A percentile compares a stretch with the other conserved stretches of the same genome.
Evolutionary conservation across 2,797 vertebrate species (phyloP).

Genomic region (Poecilia gillii): DNA sequence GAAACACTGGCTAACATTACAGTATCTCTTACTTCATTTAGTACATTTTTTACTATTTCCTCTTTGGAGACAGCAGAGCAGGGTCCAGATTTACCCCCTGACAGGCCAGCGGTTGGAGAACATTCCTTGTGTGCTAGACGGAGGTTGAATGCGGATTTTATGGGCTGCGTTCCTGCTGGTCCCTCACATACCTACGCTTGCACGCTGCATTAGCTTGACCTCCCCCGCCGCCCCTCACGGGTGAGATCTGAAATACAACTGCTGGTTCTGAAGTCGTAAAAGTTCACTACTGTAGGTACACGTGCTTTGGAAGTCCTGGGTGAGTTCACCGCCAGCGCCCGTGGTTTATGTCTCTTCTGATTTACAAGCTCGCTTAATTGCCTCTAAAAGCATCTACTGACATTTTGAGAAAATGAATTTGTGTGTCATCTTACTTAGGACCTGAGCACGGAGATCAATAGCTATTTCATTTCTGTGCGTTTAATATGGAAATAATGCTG

Average conservation of each 20-base stretch:
- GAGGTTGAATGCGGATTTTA: conserved; percentile 65
- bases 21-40: conserved; percentile 38
- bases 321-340: neutral
- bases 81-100: conserved; percentile 41
- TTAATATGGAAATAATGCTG: conserved; percentile 14
- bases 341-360: conserved; percentile 6
- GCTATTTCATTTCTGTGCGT: neutral
- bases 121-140: conserved; percentile 63
- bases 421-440: neutral
- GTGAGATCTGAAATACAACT: conserved; percentile 26
- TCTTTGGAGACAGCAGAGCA: conserved; percentile 46
- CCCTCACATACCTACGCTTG: conserved; percentile 64
- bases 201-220: conserved; percentile 51
- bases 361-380: conserved; percentile 10
- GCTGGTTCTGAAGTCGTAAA: neutral
- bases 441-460: neutral
- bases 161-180: conserved; percentile 61
- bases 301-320: neutral
- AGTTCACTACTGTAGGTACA: neutral
- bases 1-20: conserved; percentile 47
- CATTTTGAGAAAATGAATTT: conserved; percentile 32
- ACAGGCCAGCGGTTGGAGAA: conserved; percentile 46
- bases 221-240: conserved; percentile 4
- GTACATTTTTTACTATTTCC: conserved; percentile 29
- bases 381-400: conserved; percentile 18